phyloP scores from a whole-genome alignment of 2,888 invertebrate species.

The Ichneumoninae sp. region DNA sequence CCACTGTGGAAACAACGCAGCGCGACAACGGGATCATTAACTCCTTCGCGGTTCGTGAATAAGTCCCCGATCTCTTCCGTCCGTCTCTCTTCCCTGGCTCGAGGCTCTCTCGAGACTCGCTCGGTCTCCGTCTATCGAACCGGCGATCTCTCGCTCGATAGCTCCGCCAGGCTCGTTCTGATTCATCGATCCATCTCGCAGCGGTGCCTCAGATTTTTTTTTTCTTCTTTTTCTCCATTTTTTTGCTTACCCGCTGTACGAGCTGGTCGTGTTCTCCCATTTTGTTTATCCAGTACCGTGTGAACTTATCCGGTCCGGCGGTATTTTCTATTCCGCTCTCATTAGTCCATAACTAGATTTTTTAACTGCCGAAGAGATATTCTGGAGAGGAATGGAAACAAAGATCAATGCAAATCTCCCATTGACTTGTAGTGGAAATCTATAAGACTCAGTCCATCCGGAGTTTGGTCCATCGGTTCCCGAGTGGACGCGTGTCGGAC shows the following conservation, averaged over 20 bases:
- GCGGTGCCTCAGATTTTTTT: slow-evolving; percentile 29
- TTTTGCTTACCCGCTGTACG: slow-evolving; percentile 51
- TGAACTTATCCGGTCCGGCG: slow-evolving; percentile 17
- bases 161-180: slow-evolving; percentile 58
- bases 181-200: slow-evolving; percentile 63
- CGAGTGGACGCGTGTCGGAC: no score
- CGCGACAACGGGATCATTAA: slow-evolving; percentile 68
- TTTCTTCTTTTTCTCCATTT: slow-evolving; percentile 46
- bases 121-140: slow-evolving; percentile 18
- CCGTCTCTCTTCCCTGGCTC: slow-evolving; percentile 42
- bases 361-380: not conserved
- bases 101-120: slow-evolving; percentile 10
- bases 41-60: slow-evolving; percentile 67
- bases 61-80: slow-evolving; percentile 55
- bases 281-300: slow-evolving; percentile 39
- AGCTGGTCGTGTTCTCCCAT: slow-evolving; percentile 38
- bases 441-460: no score
- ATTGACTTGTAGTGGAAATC: no score
- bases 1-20: slow-evolving; percentile 53
- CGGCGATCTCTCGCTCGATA: slow-evolving; percentile 61
- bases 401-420: not conserved
- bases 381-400: not conserved
- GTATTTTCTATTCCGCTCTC: slow-evolving; percentile 53
- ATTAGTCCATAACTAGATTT: slow-evolving; percentile 28
- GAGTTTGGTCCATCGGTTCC: no score